Conservation (phyloP, 2,113 vertebrate species). For the Tyto alba region DNA sequence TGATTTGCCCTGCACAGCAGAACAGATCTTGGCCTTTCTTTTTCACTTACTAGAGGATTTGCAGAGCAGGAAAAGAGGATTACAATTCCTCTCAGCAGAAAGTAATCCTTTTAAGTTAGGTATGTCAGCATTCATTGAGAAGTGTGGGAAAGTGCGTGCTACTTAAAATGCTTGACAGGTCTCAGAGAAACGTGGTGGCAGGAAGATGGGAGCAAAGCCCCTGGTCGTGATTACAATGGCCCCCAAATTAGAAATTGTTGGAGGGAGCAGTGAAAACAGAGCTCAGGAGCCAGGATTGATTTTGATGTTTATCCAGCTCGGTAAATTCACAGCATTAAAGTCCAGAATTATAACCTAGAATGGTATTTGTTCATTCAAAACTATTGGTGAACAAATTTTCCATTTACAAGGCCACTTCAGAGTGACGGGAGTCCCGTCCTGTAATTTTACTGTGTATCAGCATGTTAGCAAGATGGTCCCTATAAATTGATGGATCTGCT, state of each 20-base stretch:
- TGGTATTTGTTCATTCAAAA: background rate
- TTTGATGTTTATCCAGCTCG: background rate
- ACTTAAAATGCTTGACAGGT: constrained; percentile 51
- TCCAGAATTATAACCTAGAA: background rate
- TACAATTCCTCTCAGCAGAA: constrained; percentile 44
- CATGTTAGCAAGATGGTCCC: background rate
- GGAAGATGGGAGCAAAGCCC: constrained; percentile 22
- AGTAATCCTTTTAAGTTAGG: constrained; percentile 59
- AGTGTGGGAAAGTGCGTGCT: constrained; percentile 43
- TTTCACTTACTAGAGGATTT: constrained; percentile 52
- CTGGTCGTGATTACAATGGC: background rate
- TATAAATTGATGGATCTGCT: background rate
- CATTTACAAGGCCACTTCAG: background rate
- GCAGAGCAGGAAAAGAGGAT: constrained; percentile 65
- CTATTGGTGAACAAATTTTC: background rate
- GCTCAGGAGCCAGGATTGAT: background rate
- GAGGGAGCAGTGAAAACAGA: background rate
- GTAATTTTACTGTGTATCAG: background rate
- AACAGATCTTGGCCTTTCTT: constrained; percentile 43
- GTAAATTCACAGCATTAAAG: background rate
- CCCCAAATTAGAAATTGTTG: constrained; percentile 1
- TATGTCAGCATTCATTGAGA: constrained; percentile 64
- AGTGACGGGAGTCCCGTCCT: background rate
- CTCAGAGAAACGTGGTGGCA: constrained; percentile 33
- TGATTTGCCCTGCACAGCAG: constrained; percentile 41